Percentiles rank a stretch among this genome's conserved stretches.
Conservation (phyloP, 2,797 vertebrate species). For the Enteromius mattozi region DNA sequence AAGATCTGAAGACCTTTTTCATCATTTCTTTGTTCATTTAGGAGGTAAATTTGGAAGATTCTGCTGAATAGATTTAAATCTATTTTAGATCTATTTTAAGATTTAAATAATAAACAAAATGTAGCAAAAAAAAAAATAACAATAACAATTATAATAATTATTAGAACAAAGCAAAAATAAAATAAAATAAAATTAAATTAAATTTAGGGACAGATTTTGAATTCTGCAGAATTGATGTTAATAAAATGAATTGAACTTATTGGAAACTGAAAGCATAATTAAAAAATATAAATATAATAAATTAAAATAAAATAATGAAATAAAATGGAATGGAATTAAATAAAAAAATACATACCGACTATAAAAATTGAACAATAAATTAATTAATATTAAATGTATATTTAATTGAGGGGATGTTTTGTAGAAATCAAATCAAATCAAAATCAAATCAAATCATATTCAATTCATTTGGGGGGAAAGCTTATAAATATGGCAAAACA, state of each 20-base stretch:
- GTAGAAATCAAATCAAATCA: too few relatives aligned
- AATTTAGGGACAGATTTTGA: too few relatives aligned
- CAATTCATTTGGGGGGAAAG: too few relatives aligned
- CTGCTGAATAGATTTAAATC: background rate
- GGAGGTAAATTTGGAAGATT: background rate
- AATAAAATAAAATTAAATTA: too few relatives aligned
- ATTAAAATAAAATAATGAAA: background rate
- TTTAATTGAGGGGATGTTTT: background rate
- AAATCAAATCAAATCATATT: too few relatives aligned
- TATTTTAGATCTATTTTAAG: too few relatives aligned
- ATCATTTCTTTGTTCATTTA: background rate
- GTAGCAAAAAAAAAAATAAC: too few relatives aligned
- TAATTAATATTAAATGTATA: background rate
- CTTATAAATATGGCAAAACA: background rate
- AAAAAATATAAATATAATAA: too few relatives aligned
- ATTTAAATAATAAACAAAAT: background rate
- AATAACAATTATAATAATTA: too few relatives aligned
- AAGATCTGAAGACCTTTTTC: background rate
- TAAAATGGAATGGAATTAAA: background rate
- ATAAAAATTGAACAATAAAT: background rate
- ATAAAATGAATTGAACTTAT: too few relatives aligned
- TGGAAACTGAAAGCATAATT: background rate
- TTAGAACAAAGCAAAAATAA: too few relatives aligned
- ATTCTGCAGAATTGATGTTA: too few relatives aligned
- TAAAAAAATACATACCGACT: background rate